phyloP scores from a whole-genome alignment of 2,113 vertebrate genomes.

The Mobula hypostoma region DNA sequence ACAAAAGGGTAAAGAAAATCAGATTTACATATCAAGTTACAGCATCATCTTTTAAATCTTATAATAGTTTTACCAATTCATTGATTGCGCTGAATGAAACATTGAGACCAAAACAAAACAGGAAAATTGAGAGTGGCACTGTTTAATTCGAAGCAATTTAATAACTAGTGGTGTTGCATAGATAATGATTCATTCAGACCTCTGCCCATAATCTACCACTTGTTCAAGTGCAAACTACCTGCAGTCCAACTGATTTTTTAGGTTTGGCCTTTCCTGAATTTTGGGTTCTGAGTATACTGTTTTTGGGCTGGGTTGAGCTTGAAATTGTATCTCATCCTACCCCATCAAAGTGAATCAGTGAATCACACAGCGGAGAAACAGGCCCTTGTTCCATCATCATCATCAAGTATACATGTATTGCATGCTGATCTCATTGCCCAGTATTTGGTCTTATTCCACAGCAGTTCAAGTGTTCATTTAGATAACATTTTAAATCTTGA shows the following conservation, averaged over 20 bases:
- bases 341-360: no score
- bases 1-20: not conserved
- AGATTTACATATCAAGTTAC: not conserved
- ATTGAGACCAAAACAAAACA: not conserved
- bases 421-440: no score
- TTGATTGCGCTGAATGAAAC: no score
- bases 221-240: not conserved
- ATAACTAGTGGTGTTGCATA: not conserved
- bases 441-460: no score
- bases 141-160: not conserved
- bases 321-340: no score
- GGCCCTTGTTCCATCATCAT: not conserved
- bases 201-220: not conserved
- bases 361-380: no score
- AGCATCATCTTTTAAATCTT: not conserved
- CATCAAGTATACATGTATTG: no score
- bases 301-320: no score
- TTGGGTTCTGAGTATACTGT: no score
- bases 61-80: not conserved
- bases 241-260: not conserved
- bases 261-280: not conserved
- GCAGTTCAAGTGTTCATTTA: no score
- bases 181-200: not conserved
- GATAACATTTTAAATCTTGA: not conserved
- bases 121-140: not conserved